These are phyloP conservation scores for Batillaria attramentaria DNA, from an alignment of 1,140 invertebrate species.

Conservation along the genomic window DNA sequence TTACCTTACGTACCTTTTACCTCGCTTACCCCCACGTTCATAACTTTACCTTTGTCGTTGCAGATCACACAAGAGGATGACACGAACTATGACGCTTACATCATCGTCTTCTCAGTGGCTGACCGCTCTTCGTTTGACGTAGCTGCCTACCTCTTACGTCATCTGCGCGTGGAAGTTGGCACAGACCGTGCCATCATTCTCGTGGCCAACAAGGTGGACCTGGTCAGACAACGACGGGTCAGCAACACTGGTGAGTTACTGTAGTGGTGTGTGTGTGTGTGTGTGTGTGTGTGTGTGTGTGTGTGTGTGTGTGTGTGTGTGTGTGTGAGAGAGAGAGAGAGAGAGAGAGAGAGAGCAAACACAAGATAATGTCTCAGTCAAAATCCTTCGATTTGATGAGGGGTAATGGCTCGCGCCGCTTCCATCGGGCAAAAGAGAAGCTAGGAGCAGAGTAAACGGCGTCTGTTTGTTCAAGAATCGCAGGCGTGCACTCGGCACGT, in stretches of 20 bases:
- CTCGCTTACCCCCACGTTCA: neutral
- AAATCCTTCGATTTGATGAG: too few relatives aligned
- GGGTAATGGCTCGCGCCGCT: too few relatives aligned
- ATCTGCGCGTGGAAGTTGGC: constrained; percentile 54
- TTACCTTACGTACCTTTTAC: too few relatives aligned
- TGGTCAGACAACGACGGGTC: constrained; percentile 57
- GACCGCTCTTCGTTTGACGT: constrained; percentile 80
- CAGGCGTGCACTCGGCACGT: too few relatives aligned
- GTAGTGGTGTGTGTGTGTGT: neutral
- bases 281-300: neutral
- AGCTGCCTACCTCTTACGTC: constrained; percentile 54
- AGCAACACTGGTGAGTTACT: constrained; percentile 46
- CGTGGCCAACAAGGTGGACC: constrained; percentile 62
- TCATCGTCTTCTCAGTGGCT: constrained; percentile 92
- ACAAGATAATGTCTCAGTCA: too few relatives aligned
- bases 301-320: neutral
- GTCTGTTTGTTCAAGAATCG: too few relatives aligned
- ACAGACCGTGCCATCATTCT: constrained; percentile 58
- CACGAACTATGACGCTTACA: constrained; percentile 83
- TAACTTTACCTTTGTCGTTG: neutral
- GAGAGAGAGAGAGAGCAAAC: neutral
- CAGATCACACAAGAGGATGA: constrained; percentile 45
- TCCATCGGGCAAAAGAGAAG: too few relatives aligned
- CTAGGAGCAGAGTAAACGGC: too few relatives aligned
- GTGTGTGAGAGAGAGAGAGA: neutral